A percentile compares a stretch with the other conserved stretches of the same genome.
phyloP scores from a whole-genome alignment of 1,140 invertebrate species.

The Diprion similis region DNA sequence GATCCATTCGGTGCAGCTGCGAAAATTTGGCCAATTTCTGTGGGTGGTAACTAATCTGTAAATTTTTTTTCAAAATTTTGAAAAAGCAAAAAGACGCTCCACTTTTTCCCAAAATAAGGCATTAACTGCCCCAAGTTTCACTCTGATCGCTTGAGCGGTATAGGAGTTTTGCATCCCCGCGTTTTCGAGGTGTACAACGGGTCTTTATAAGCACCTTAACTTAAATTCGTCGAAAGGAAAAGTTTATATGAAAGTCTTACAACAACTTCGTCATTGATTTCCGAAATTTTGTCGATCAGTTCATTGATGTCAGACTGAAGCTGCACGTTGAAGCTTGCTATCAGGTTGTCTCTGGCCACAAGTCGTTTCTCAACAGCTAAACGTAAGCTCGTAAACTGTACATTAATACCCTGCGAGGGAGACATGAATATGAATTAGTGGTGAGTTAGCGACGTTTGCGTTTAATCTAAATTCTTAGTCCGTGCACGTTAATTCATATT shows the following conservation, averaged over 20 bases:
- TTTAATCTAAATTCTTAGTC: neutral
- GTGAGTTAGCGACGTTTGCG: neutral
- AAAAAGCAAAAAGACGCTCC: no score
- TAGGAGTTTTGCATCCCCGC: no score
- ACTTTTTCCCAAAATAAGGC: no score
- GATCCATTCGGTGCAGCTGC: no score
- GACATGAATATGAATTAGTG: neutral
- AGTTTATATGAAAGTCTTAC: conserved; percentile 50
- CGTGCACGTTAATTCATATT: no score
- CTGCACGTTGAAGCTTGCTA: conserved; percentile 65
- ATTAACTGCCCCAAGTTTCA: no score
- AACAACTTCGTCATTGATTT: conserved; percentile 68
- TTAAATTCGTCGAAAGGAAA: neutral
- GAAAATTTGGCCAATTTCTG: no score
- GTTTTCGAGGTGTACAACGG: no score
- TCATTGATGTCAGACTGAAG: conserved; percentile 69
- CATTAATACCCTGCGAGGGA: conserved; percentile 42
- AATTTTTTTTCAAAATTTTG: no score
- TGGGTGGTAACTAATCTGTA: no score
- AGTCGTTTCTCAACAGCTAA: conserved; percentile 64
- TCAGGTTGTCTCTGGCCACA: conserved; percentile 63
- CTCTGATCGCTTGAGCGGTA: no score
- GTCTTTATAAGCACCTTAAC: no score
- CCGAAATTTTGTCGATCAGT: conserved; percentile 71
- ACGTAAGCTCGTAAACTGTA: conserved; percentile 43